Evolutionary conservation across 2,797 vertebrate species (phyloP).

Genomic region (Enteromius treurensis): DNA sequence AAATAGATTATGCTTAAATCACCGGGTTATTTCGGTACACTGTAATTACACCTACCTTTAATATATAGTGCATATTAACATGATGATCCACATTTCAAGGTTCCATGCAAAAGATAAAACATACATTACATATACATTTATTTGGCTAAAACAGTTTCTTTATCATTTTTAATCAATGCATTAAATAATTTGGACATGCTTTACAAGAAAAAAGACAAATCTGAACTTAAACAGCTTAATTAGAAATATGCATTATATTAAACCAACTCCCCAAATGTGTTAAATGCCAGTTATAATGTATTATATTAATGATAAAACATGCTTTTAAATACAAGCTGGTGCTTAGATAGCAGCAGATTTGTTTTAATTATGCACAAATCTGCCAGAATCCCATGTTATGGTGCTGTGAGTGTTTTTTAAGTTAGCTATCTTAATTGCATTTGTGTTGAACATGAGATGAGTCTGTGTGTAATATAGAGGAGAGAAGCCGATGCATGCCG

Average conservation of each 20-base stretch:
- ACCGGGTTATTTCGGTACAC: neutral
- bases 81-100: neutral
- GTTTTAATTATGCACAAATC: neutral
- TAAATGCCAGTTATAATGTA: neutral
- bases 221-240: neutral
- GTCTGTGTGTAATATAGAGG: neutral
- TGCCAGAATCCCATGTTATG: neutral
- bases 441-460: neutral
- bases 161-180: neutral
- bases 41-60: neutral
- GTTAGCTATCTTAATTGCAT: neutral
- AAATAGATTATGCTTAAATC: slow-evolving; percentile 3
- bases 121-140: neutral
- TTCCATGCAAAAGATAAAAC: neutral
- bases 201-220: neutral
- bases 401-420: neutral
- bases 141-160: neutral
- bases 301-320: neutral
- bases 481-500: neutral
- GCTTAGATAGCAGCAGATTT: neutral
- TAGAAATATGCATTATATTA: neutral
- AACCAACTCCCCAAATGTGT: neutral
- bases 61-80: neutral
- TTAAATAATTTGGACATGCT: neutral
- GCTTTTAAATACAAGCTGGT: neutral